Conservation (phyloP, 2,888 invertebrate species). For the Mellilla xanthometata region DNA sequence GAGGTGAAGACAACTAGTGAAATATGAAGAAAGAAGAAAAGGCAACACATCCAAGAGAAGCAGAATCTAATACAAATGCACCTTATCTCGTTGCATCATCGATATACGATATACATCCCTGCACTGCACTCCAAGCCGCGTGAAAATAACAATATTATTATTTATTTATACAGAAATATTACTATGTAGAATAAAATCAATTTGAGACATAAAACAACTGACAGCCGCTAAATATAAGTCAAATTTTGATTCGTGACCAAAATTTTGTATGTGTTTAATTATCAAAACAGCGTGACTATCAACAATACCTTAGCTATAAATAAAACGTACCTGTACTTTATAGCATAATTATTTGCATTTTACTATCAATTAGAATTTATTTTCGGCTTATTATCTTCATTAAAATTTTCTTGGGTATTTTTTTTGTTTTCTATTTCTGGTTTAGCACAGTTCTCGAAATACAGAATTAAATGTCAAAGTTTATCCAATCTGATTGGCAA, state of each 20-base stretch:
- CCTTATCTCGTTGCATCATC: constrained; percentile 82
- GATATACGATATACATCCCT: constrained; percentile 63
- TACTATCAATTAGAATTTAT: constrained; percentile 47
- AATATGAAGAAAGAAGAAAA: constrained; percentile 36
- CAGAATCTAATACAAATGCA: constrained; percentile 51
- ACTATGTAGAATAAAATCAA: constrained; percentile 38
- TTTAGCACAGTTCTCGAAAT: constrained; percentile 29
- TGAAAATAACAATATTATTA: constrained; percentile 50
- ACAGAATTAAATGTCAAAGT: constrained; percentile 11
- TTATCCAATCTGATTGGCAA: constrained; percentile 13
- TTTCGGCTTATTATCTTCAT: constrained; percentile 56
- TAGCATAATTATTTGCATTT: constrained; percentile 51
- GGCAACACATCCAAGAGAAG: constrained; percentile 44
- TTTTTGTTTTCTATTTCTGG: constrained; percentile 57
- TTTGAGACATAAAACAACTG: constrained; percentile 78
- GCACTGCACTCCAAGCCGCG: constrained; percentile 52
- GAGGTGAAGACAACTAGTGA: constrained; percentile 20
- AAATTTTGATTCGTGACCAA: constrained; percentile 37
- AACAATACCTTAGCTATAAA: constrained; percentile 8
- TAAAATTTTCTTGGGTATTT: constrained; percentile 54
- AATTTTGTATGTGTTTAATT: constrained; percentile 4
- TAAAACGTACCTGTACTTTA: constrained; percentile 61
- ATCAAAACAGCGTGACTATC: too few species aligned
- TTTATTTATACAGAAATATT: constrained; percentile 8
- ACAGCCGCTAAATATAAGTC: constrained; percentile 74